These are phyloP conservation scores for Drosophila fulvimacula DNA, from an alignment of 2,888 invertebrate genomes.

Conservation along the genomic window DNA sequence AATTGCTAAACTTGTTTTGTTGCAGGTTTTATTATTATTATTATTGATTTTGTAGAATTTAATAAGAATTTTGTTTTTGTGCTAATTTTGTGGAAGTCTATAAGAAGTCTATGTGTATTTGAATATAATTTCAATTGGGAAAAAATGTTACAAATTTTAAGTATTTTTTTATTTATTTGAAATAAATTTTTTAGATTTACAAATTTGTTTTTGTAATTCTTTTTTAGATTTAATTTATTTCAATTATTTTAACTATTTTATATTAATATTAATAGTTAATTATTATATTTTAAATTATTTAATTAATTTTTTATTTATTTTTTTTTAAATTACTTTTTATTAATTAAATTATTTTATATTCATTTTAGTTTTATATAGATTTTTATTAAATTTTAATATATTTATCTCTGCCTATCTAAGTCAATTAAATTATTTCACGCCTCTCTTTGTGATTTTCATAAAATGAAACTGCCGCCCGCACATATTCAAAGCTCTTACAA, in stretches of 20 bases:
- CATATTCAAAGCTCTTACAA: neutral
- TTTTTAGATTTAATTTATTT: no score
- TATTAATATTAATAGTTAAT: no score
- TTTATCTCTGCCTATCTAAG: neutral
- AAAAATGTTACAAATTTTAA: no score
- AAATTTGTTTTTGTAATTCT: no score
- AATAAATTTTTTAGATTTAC: no score
- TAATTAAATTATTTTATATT: neutral
- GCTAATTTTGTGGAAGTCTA: no score
- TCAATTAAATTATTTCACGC: neutral
- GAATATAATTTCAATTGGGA: no score
- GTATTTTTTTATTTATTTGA: no score
- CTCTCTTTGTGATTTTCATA: slow-evolving; percentile 2
- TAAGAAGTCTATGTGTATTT: no score
- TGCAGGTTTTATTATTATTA: neutral
- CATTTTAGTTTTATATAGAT: neutral
- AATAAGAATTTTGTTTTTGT: neutral
- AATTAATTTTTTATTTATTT: no score
- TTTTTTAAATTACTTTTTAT: neutral
- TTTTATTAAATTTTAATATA: neutral
- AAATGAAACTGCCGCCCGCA: neutral
- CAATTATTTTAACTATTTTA: no score
- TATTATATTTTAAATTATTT: no score
- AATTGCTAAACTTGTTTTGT: neutral
- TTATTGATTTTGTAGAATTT: neutral